Conservation (phyloP, 2,113 vertebrate species). For the Sylvia atricapilla region DNA sequence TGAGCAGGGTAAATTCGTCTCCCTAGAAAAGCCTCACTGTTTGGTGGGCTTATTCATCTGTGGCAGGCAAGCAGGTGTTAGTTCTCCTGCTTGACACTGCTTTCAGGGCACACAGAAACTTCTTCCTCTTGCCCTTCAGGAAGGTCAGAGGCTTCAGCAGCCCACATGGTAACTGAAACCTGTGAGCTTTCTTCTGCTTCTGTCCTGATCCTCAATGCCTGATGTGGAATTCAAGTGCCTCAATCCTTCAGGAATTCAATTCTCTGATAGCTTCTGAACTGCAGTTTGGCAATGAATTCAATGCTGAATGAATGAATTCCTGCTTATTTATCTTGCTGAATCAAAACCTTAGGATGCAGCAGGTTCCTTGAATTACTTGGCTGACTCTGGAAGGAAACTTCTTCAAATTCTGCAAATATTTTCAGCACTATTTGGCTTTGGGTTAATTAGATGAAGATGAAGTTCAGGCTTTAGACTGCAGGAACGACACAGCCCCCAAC, state of each 20-base stretch:
- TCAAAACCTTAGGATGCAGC: conserved; percentile 3
- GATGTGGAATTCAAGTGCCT: neutral
- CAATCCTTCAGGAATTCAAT: neutral
- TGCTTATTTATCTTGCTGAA: neutral
- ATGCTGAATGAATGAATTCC: neutral
- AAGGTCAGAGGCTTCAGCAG: neutral
- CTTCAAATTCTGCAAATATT: conserved; percentile 12
- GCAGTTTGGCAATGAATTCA: neutral
- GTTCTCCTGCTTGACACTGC: neutral
- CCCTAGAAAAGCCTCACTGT: neutral
- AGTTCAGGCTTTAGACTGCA: neutral
- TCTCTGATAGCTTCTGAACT: conserved; percentile 5
- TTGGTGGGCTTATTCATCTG: neutral
- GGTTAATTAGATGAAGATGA: neutral
- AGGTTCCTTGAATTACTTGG: conserved; percentile 29
- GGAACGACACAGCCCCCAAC: neutral
- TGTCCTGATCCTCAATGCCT: neutral
- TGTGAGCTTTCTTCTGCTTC: neutral
- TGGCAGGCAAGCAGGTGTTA: neutral
- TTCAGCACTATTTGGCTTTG: neutral
- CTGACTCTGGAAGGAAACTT: neutral
- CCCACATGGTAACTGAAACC: neutral
- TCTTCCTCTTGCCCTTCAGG: neutral
- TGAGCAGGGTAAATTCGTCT: neutral
- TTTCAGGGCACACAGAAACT: neutral